Percentiles rank a stretch among this genome's conserved stretches.
Evolutionary conservation across 2,888 invertebrate species (phyloP).

Genomic region (Protodeltote pygarga): DNA sequence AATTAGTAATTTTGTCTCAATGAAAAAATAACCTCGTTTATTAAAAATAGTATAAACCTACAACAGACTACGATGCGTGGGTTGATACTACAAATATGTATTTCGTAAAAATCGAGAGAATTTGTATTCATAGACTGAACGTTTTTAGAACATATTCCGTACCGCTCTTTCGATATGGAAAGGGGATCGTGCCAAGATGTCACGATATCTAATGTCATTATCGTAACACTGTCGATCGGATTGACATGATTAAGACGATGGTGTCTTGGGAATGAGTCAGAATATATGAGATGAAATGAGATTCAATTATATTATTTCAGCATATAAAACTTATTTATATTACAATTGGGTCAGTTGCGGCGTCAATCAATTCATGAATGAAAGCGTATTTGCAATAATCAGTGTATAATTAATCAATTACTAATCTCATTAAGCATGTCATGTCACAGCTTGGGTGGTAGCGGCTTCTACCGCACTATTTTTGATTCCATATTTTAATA

Average conservation of each 20-base stretch:
- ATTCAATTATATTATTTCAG: background rate
- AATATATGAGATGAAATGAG: conserved; percentile 3
- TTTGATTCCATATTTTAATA: too few relatives aligned
- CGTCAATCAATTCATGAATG: too few relatives aligned
- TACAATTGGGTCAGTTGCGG: background rate
- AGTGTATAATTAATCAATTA: too few relatives aligned
- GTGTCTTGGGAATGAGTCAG: conserved; percentile 5
- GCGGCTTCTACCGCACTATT: too few relatives aligned
- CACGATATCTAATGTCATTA: conserved; percentile 30
- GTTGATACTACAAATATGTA: conserved; percentile 7
- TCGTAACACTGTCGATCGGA: conserved; percentile 18
- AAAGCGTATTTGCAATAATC: too few relatives aligned
- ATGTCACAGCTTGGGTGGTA: too few relatives aligned
- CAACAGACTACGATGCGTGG: conserved; percentile 7
- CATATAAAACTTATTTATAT: background rate
- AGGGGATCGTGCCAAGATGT: conserved; percentile 29
- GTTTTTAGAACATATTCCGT: conserved; percentile 21
- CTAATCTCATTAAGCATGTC: too few relatives aligned
- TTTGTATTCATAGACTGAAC: conserved; percentile 31
- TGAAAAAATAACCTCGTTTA: conserved; percentile 1
- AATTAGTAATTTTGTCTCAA: conserved; percentile 15
- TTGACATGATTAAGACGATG: conserved; percentile 9
- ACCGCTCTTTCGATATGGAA: conserved; percentile 11
- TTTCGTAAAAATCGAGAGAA: conserved; percentile 14
- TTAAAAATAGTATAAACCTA: conserved; percentile 10